These are phyloP conservation scores for Mobula birostris DNA, from an alignment of 2,113 vertebrate genomes.

Conservation along the genomic window DNA sequence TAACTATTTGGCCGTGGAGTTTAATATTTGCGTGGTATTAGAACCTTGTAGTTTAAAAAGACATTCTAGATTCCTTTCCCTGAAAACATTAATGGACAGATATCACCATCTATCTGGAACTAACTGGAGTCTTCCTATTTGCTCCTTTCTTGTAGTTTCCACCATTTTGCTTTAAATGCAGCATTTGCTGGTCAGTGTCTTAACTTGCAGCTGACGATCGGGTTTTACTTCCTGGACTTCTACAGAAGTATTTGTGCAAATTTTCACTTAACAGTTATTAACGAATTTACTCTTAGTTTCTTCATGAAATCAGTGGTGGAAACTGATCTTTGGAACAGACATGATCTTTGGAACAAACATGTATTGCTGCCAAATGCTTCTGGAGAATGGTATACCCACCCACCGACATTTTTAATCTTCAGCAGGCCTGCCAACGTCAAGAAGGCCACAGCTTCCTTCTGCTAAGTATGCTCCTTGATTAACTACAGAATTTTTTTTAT, in stretches of 20 bases:
- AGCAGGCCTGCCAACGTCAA: not conserved
- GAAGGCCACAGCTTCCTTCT: not conserved
- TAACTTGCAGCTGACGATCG: not conserved
- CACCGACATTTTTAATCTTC: not conserved
- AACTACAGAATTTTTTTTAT: not conserved
- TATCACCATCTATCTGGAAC: not conserved
- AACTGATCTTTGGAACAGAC: not conserved
- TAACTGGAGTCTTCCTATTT: not conserved
- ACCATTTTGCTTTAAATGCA: not conserved
- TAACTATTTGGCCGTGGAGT: not conserved
- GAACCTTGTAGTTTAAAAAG: not conserved
- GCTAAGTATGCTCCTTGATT: not conserved
- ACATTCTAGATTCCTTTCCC: not conserved
- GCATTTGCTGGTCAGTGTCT: not conserved
- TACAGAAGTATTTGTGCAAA: not conserved
- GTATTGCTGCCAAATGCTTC: constrained; percentile 5
- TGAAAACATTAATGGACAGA: not conserved
- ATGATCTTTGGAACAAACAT: not conserved
- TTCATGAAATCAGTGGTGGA: not conserved
- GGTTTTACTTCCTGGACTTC: not conserved
- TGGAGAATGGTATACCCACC: not conserved
- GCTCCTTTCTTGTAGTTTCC: not conserved
- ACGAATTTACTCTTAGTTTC: not conserved
- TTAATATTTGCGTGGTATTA: not conserved
- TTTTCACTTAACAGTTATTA: not conserved